A percentile compares a stretch with the other conserved stretches of the same genome.
phyloP scores from a whole-genome alignment of 2,797 vertebrate species.

The Poecilia picta region DNA sequence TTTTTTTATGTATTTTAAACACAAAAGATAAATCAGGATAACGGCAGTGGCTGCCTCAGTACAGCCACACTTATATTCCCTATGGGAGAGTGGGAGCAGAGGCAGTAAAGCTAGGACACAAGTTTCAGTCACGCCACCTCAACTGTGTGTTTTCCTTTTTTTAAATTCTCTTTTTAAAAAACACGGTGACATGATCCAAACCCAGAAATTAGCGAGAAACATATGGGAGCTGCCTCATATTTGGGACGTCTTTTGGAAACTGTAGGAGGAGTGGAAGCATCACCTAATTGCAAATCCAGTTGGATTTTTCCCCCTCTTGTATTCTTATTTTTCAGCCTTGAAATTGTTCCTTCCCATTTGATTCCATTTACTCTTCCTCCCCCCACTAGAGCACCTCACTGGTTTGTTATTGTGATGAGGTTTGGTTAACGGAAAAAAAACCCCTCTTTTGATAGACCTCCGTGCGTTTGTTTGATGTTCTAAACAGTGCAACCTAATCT shows the following conservation, averaged over 20 bases:
- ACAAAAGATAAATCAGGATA: constrained; percentile 55
- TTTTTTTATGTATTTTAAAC: constrained; percentile 13
- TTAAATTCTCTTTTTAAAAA: background rate
- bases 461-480: constrained; percentile 73
- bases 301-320: background rate
- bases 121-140: constrained; percentile 53
- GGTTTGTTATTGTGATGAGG: constrained; percentile 41
- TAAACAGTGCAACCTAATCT: constrained; percentile 74
- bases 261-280: constrained; percentile 29
- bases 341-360: constrained; percentile 45
- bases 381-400: constrained; percentile 16
- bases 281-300: constrained; percentile 27
- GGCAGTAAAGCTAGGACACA: constrained; percentile 52
- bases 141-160: constrained; percentile 2
- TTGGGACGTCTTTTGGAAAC: constrained; percentile 33
- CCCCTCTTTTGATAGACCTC: constrained; percentile 68
- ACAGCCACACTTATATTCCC: constrained; percentile 19
- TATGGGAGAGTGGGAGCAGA: constrained; percentile 29
- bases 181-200: constrained; percentile 20
- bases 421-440: constrained; percentile 47
- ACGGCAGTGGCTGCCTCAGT: constrained; percentile 39
- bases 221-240: constrained; percentile 5
- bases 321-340: constrained; percentile 9
- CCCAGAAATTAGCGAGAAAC: constrained; percentile 14
- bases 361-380: constrained; percentile 39